phyloP scores from a whole-genome alignment of 2,113 vertebrate species.

The Sphaerodactylus townsendi region DNA sequence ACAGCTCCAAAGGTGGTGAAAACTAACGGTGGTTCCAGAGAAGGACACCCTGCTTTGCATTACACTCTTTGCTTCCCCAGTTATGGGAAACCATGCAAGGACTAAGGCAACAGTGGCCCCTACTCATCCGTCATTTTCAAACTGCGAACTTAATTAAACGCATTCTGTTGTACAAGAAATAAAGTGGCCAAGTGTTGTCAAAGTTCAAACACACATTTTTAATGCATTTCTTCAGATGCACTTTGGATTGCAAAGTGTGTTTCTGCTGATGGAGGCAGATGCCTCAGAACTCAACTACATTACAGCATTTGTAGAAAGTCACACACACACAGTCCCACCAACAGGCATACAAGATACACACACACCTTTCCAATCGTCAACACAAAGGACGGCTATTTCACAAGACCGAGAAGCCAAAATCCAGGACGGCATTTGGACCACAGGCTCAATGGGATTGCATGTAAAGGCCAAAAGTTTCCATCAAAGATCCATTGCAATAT shows the following conservation, averaged over 20 bases:
- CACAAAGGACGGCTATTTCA: constrained; percentile 74
- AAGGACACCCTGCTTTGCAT: constrained; percentile 49
- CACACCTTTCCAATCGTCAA: constrained; percentile 68
- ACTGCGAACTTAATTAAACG: constrained; percentile 42
- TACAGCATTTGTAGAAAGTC: constrained; percentile 73
- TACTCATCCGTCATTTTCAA: constrained; percentile 47
- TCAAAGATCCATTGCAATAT: constrained; percentile 66
- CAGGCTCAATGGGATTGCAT: constrained; percentile 71
- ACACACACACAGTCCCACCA: constrained; percentile 65
- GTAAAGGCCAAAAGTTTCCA: constrained; percentile 69
- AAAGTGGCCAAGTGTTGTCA: constrained; percentile 43
- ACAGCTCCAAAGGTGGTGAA: constrained; percentile 42
- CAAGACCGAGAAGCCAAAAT: constrained; percentile 70
- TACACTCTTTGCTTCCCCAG: constrained; percentile 42
- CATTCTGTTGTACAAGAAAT: constrained; percentile 44
- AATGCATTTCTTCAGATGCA: constrained; percentile 41
- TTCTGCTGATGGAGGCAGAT: constrained; percentile 72
- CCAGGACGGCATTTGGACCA: constrained; percentile 60
- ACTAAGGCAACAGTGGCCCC: constrained; percentile 60
- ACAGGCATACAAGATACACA: constrained; percentile 58
- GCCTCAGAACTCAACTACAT: constrained; percentile 75
- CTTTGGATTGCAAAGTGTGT: constrained; percentile 49
- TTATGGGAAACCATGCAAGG: constrained; percentile 44
- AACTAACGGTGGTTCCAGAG: constrained; percentile 40
- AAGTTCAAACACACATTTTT: constrained; percentile 51